These are phyloP conservation scores for Megaptera novaeangliae DNA, from an alignment of 2,113 vertebrate genomes.

Conservation along the genomic window DNA sequence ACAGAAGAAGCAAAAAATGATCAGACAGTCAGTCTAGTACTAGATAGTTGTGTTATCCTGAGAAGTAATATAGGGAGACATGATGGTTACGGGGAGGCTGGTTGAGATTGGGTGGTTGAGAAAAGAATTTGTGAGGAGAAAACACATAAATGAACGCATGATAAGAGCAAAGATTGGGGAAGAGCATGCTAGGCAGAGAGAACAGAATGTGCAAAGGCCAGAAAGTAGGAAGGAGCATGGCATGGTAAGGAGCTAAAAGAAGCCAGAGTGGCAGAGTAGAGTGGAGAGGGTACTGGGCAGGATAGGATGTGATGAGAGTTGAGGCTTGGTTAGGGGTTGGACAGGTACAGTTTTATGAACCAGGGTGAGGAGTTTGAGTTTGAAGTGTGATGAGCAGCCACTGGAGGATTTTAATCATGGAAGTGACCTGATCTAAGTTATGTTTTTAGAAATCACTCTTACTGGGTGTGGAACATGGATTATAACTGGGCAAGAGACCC, in stretches of 20 bases:
- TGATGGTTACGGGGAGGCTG: not conserved
- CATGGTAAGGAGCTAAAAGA: not conserved
- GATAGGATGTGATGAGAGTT: rapidly evolving
- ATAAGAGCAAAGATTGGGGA: not conserved
- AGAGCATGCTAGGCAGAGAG: not conserved
- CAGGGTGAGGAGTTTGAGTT: not conserved
- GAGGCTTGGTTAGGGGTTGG: not conserved
- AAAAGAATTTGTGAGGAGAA: not conserved
- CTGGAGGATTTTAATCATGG: not conserved
- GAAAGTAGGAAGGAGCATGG: not conserved
- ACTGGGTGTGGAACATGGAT: not conserved
- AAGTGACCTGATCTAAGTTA: not conserved
- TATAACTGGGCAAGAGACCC: not conserved
- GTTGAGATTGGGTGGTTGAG: not conserved
- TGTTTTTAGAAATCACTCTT: not conserved
- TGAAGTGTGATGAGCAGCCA: not conserved
- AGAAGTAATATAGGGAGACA: not conserved
- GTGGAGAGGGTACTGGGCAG: not conserved
- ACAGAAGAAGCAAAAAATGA: not conserved
- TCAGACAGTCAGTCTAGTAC: not conserved
- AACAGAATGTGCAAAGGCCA: not conserved
- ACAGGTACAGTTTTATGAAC: not conserved
- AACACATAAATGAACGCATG: not conserved
- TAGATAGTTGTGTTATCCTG: not conserved
- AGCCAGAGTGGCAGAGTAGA: not conserved